Evolutionary conservation across 2,888 invertebrate genomes (phyloP), one percentile per base, ranked within the genome.

Genomic region (Dorcus hopei): DNA sequence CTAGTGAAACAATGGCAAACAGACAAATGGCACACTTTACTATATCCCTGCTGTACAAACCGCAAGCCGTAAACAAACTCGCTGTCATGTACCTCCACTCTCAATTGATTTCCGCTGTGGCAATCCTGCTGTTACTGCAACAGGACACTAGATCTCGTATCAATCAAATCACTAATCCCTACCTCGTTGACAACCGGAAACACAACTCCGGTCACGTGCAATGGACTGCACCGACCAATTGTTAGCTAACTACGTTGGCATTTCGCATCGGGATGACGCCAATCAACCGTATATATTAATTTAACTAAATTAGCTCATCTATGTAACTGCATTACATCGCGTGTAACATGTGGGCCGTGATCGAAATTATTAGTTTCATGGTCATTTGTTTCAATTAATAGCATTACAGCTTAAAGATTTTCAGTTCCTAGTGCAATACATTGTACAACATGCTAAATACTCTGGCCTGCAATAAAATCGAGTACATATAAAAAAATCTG

Each of bases 61-160:
- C 62, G 52, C 61, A 54, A 51, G 56, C 61, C 58, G 61, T 62
- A 66, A 66, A 68, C 66, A 69, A 68, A 69, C 65, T 61, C 61
- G 60, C 62, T 66, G 66, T 67, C 65, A 61, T 66, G 68, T 65
- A 65, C 61, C 67, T 66, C 45, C 14, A 65, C 66, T 65, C 62
- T 65, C 65, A 65, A 70, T 70, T 70, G 68, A 70, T 69, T 70
- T 70, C 68, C 68, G 68, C 64, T 68, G 66, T 57, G 67, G 67
- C 59, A 52, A 58, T 58, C 60, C 52, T 59, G 54, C 61, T 64
- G 66, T 57, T 45, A 11, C 45, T 19, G 45, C 45, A 67, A 61
- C 62, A 64, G 65, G 62, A 65, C 64, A 59, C 61, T 57, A 57
- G 59, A 51, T 61, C 49, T 58, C 58, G 60, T 63, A 61, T 64